These are phyloP conservation scores for Hyles euphorbiae DNA, from an alignment of 1,140 invertebrate genomes.

Conservation along the genomic window DNA sequence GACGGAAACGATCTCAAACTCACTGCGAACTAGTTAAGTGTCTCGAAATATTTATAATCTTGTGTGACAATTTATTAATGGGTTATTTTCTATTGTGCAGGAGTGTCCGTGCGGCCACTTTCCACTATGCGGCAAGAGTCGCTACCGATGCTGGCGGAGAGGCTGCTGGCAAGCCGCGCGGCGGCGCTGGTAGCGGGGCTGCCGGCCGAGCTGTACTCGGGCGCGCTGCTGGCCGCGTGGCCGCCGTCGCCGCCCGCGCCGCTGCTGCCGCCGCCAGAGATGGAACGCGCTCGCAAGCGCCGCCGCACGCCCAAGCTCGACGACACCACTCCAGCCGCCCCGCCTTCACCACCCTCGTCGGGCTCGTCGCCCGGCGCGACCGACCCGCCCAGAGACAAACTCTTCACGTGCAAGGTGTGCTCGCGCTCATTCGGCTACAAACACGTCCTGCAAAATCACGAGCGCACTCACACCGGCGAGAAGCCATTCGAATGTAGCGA, in stretches of 20 bases:
- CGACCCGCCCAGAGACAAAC: constrained; percentile 82
- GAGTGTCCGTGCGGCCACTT: constrained; percentile 71
- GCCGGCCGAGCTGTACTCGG: constrained; percentile 68
- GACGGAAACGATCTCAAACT: constrained; percentile 51
- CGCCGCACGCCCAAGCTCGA: constrained; percentile 63
- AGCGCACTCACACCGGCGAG: constrained; percentile 96
- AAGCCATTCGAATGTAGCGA: constrained; percentile 97
- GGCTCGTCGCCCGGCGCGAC: constrained; percentile 68
- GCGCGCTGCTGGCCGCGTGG: constrained; percentile 66
- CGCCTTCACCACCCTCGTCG: constrained; percentile 63
- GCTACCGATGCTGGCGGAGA: constrained; percentile 65
- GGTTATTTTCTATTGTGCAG: constrained; percentile 41
- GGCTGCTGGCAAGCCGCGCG: constrained; percentile 64
- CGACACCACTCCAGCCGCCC: constrained; percentile 43
- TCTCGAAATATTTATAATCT: too few species aligned
- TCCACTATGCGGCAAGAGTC: constrained; percentile 70
- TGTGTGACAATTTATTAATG: background rate
- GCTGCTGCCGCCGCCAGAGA: constrained; percentile 55
- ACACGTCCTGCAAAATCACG: constrained; percentile 96
- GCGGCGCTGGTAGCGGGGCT: constrained; percentile 68
- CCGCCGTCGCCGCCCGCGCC: constrained; percentile 66
- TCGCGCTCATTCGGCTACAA: constrained; percentile 94
- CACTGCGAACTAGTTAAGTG: too few species aligned
- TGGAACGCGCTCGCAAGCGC: constrained; percentile 69
- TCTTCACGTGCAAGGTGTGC: constrained; percentile 92